Evolutionary conservation across 2,888 invertebrate genomes (phyloP), one percentile per base, ranked within the genome.

Genomic region (Lepidocyrtoides sp.): DNA sequence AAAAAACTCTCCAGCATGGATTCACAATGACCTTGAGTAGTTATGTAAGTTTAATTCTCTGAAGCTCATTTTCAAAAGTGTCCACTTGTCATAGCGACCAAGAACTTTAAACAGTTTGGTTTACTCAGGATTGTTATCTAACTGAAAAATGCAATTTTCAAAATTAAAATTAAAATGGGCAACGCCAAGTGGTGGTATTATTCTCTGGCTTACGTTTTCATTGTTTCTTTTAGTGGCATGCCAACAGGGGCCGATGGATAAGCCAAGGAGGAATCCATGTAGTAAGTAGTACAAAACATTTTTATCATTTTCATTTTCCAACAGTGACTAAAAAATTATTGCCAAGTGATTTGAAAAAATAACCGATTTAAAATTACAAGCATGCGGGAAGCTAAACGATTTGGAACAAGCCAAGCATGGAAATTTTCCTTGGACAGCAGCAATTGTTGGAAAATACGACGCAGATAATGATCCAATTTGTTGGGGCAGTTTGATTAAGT

Each of bases 401-500:
- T 14, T 89, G 26, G 82, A 89, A 60, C 36, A 51, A n/a, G 92
- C 92, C 0, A 89, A 91, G 26, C 60, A 77, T 8, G 92, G 92
- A 23, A 82, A 91, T 23, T 91, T 92, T 48, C 89, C 89, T 5
- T 92, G 92, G 92, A 84, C 85, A 12, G 92, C 86, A 5, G 72
- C 86, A 29, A 82, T 91, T 17, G 91, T 92, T n/a, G 69, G 83
- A 23, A 91, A 84, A 72, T 69, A 91, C 20, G 92, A 91, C 36
- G 54, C 57, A n/a, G 32, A 75, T 26, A 89, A 92, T 23, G 89
- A 91, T 12, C 91, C 91, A 0, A 36, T 92, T 1, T 92, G 92
- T 44, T 91, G 89, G 89, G 92, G 91, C 12, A 89, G 83, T 29
- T 69, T 92, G 20, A 92, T 92, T 10, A 92, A 91, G n/a, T n/a